Conservation (phyloP, 2,113 vertebrate species). For the Nicator chloris region DNA sequence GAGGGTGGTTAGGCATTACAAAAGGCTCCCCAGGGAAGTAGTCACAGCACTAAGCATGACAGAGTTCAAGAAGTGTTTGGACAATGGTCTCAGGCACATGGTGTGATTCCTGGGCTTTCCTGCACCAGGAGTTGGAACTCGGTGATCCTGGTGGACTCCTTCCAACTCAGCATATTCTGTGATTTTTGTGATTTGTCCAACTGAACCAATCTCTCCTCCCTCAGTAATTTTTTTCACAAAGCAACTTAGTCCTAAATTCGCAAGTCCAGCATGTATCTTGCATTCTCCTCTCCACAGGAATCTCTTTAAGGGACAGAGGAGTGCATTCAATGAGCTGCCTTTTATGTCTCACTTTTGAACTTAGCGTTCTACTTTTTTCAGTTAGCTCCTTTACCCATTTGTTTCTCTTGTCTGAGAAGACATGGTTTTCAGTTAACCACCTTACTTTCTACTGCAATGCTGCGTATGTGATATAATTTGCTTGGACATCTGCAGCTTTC, state of each 20-base stretch:
- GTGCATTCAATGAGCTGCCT: neutral
- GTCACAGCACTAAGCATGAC: neutral
- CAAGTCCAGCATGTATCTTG: neutral
- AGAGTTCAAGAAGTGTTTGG: too few relatives aligned
- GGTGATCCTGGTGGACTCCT: too few relatives aligned
- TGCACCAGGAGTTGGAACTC: neutral
- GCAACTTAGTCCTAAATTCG: neutral
- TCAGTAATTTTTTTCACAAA: neutral
- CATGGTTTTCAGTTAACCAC: neutral
- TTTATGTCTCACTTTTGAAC: neutral
- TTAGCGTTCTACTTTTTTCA: neutral
- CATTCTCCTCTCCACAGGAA: neutral
- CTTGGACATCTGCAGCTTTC: neutral
- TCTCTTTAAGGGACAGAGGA: neutral
- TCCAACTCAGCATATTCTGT: neutral
- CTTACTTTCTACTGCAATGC: neutral
- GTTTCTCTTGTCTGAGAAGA: neutral
- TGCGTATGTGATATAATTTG: neutral
- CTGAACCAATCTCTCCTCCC: neutral
- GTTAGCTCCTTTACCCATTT: neutral
- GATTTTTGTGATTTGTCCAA: neutral
- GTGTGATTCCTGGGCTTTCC: neutral
- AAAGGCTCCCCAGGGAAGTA: neutral
- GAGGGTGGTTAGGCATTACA: accelerated
- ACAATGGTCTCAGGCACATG: neutral